These are phyloP conservation scores for Danaus plexippus DNA, from an alignment of 1,140 invertebrate species.

Conservation along the genomic window DNA sequence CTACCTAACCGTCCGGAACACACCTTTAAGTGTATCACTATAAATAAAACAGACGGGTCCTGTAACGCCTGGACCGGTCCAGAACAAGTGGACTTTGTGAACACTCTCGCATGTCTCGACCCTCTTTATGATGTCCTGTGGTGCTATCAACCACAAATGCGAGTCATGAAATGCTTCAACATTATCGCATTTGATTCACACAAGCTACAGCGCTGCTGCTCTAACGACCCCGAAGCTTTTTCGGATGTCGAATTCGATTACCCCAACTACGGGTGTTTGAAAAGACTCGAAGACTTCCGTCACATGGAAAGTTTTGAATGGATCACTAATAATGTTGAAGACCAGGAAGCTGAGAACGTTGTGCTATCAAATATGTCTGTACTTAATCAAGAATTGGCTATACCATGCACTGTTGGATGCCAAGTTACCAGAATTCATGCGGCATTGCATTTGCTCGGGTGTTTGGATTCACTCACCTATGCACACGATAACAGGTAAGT, in stretches of 20 bases:
- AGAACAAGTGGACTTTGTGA: conserved; percentile 85
- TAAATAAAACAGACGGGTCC: conserved; percentile 86
- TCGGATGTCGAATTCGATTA: conserved; percentile 46
- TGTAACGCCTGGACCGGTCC: conserved; percentile 84
- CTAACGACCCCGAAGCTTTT: conserved; percentile 41
- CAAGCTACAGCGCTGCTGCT: conserved; percentile 49
- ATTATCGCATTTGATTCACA: conserved; percentile 75
- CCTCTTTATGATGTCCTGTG: conserved; percentile 89
- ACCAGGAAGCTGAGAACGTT: conserved; percentile 34
- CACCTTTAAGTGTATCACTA: conserved; percentile 86
- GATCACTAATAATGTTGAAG: conserved; percentile 38
- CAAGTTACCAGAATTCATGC: conserved; percentile 86
- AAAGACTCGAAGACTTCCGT: conserved; percentile 55
- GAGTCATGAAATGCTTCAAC: conserved; percentile 86
- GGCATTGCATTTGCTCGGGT: conserved; percentile 89
- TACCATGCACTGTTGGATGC: conserved; percentile 81
- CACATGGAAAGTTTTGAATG: conserved; percentile 50
- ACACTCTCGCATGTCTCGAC: conserved; percentile 86
- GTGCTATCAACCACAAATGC: conserved; percentile 82
- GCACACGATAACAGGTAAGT: conserved; percentile 80
- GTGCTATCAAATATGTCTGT: conserved; percentile 70
- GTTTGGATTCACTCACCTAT: conserved; percentile 89
- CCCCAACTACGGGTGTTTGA: conserved; percentile 55
- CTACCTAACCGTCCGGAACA: conserved; percentile 79
- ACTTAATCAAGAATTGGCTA: conserved; percentile 83